Percentiles rank a stretch among this genome's conserved stretches.
Conservation (phyloP, 2,888 invertebrate genomes). For the Thelaira solivaga region DNA sequence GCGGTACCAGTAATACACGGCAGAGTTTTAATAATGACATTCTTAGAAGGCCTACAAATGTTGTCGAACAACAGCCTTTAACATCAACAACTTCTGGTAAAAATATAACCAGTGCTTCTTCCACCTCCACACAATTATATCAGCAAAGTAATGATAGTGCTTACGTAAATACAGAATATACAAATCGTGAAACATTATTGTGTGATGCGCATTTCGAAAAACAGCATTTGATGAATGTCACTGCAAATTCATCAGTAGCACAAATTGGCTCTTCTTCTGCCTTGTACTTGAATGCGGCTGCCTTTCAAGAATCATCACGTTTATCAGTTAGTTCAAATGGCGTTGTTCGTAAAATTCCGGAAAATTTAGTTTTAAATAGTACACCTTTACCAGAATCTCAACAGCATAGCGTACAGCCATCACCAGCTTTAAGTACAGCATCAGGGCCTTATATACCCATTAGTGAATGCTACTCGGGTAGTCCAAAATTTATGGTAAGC, state of each 20-base stretch:
- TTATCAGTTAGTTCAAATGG: slow-evolving; percentile 70
- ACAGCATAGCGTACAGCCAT: slow-evolving; percentile 78
- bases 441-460: slow-evolving; percentile 94
- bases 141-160: slow-evolving; percentile 66
- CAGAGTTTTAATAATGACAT: slow-evolving; percentile 62
- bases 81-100: slow-evolving; percentile 24
- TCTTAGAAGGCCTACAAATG: slow-evolving; percentile 51
- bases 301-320: slow-evolving; percentile 65
- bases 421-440: slow-evolving; percentile 81
- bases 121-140: slow-evolving; percentile 15
- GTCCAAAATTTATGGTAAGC: slow-evolving; percentile 76
- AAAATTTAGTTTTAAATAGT: slow-evolving; percentile 75
- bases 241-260: neutral
- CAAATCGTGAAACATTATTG: slow-evolving; percentile 73
- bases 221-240: slow-evolving; percentile 63
- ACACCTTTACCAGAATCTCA: slow-evolving; percentile 70
- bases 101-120: slow-evolving; percentile 8
- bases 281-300: slow-evolving; percentile 67
- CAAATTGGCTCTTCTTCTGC: slow-evolving; percentile 64
- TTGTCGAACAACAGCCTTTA: slow-evolving; percentile 54
- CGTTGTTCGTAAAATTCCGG: slow-evolving; percentile 75
- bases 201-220: slow-evolving; percentile 72
- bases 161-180: slow-evolving; percentile 75
- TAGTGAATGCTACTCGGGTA: slow-evolving; percentile 93
- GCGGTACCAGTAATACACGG: slow-evolving; percentile 57